A percentile compares a stretch with the other conserved stretches of the same genome.
Evolutionary conservation across 2,797 vertebrate species (phyloP).

Genomic region (Channa striata): DNA sequence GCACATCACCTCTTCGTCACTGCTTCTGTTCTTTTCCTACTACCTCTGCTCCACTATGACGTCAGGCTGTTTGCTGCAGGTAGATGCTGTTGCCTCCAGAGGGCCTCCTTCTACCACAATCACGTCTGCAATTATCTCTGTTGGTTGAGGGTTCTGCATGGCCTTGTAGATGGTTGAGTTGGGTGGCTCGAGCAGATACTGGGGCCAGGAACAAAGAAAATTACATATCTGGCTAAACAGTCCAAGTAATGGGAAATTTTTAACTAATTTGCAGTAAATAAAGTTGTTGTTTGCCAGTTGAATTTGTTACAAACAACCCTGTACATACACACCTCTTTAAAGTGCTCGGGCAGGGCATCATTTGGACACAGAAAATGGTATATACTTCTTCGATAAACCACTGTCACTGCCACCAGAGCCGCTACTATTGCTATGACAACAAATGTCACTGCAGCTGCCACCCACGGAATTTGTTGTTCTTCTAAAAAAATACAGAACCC

Average conservation of each 20-base stretch:
- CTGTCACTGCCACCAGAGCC: constrained; percentile 18
- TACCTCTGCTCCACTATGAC: background rate
- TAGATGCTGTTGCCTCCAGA: background rate
- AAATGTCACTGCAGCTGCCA: constrained; percentile 25
- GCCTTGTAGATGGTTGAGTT: constrained; percentile 29
- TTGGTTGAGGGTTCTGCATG: constrained; percentile 33
- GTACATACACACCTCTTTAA: constrained; percentile 52
- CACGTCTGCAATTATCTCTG: constrained; percentile 39
- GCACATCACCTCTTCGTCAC: background rate
- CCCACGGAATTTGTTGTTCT: constrained; percentile 54
- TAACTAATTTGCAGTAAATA: background rate
- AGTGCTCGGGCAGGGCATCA: constrained; percentile 49
- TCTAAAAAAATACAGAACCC: constrained; percentile 4
- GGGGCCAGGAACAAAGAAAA: background rate
- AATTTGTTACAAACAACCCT: background rate
- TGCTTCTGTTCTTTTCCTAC: background rate
- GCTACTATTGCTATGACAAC: constrained; percentile 8
- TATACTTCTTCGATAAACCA: constrained; percentile 51
- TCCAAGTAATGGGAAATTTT: background rate
- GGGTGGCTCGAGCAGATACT: constrained; percentile 40
- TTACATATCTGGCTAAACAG: background rate
- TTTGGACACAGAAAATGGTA: constrained; percentile 60
- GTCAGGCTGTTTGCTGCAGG: constrained; percentile 4
- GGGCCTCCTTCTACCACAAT: constrained; percentile 3
- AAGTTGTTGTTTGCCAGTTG: background rate